Base-by-base conservation (phyloP, 2,113 vertebrate species). In the Cavia aperea region DNA sequence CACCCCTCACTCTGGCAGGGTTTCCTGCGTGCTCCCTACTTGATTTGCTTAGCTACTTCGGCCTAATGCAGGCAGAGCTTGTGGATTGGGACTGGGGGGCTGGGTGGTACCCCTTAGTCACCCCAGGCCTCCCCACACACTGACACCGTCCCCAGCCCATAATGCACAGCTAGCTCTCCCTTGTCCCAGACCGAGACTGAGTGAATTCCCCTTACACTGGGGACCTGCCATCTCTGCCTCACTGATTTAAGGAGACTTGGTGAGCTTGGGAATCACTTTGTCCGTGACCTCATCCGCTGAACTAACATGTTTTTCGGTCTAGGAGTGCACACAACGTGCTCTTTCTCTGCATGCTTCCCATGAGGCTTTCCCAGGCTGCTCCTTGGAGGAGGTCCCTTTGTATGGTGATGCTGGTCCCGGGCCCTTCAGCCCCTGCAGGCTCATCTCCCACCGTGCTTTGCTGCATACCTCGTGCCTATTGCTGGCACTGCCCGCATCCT, bases 391-490 rank as follows among this genome's bases (percentile, higher is more conserved):
- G 46, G 11, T 26, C 75, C 29, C 33, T 70, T 78, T 65, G 13
- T 51, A 11, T 1, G 2, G 13, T 49, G 36, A 91, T 33, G 73
- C 84, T 11, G 46, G 78, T 29, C 24, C 58, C 75, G 36, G 46
- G 16, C 60, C n/a, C 49, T 81, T 39, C 29, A 33, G 62, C 31
- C 29, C 39, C 43, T 24, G 56, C 39, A 72, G 43, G 39, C 39
- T 56, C 31, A 0, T 51, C 39, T 92, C 1, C 19, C 29, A 46
- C 11, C 63, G 14, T 24, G 65, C 19, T 39, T 60, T 77, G n/a
- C 43, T 31, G 54, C 54, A 16, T 15, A 0, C 12, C 3, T 36
- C 10, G 11, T 11, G 1, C 16, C 7, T 33, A 0, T 43, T 62
- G 4, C 83, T 19, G 39, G 56, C 43, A 81, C 49, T 36, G 33